Base-by-base conservation (phyloP, 2,888 invertebrate species). In the Hirtodrosophila trivittata region DNA sequence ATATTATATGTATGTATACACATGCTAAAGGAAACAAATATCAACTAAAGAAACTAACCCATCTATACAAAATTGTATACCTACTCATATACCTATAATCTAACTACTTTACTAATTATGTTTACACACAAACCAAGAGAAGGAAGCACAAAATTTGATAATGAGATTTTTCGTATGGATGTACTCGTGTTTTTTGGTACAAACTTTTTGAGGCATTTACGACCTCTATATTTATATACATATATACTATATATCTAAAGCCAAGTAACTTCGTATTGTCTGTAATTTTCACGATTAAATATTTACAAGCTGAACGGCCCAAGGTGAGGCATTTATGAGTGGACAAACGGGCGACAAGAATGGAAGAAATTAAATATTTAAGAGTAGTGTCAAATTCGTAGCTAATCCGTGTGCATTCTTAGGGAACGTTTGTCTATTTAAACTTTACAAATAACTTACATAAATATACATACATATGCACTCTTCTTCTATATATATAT, bases 161-260 rank as follows among this genome's bases (percentile, higher is more conserved):
- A 69, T 70, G 77, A 81, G 67, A 86, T 84, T 76, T 75, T 78
- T 73, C 66, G 59, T 64, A 74, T 55, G 63, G 38, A 66, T 77
- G 72, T 85, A 87, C 77, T 77, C 69, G 59, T 52, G 62, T n/a
- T 67, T 74, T 77, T 80, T 76, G 83, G 80, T 80, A 83, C 77
- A 75, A 81, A 67, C 63, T 75, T 86, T 87, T 87, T 75, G 77
- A 85, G 64, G 78, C 77, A 83, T 82, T 83, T 86, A 75, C 70
- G 66, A 70, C 59, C 68, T 50, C 5, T 21, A 21, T 21, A 21
- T 21, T 21, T 21, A 21, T 21, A 21, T 21, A 21, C 18, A 21
- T 21, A 21, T 21, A 5, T 21, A 21, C 18, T 66, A 69, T 66
- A 45, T 68, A 57, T 68, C 77, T 43, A 58, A 67, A 77, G 67